These are phyloP conservation scores for Hemiscyllium ocellatum DNA, from an alignment of 2,113 vertebrate genomes.

Conservation along the genomic window DNA sequence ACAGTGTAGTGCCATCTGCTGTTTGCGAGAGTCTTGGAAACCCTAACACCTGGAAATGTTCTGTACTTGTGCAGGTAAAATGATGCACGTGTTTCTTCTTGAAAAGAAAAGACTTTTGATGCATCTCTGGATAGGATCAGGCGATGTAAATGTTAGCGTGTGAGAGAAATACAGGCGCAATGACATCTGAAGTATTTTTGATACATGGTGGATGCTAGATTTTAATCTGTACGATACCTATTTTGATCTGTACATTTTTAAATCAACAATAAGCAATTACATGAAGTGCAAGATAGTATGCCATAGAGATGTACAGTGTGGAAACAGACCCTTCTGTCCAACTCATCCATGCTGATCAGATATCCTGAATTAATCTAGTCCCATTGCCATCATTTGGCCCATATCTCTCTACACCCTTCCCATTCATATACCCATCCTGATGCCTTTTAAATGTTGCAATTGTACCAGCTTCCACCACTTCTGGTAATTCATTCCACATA, in stretches of 20 bases:
- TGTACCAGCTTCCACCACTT: too few species aligned
- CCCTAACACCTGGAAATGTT: background rate
- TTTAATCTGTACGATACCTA: background rate
- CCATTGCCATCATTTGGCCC: too few species aligned
- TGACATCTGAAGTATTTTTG: background rate
- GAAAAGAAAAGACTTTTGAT: background rate
- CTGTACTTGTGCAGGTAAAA: background rate
- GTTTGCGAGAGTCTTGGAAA: background rate
- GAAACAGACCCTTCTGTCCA: too few species aligned
- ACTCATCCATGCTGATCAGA: too few species aligned
- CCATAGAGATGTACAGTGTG: too few species aligned
- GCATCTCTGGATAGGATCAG: background rate
- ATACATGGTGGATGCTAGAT: background rate
- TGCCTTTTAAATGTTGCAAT: too few species aligned
- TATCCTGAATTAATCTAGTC: too few species aligned
- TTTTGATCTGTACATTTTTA: background rate
- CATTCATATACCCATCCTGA: too few species aligned
- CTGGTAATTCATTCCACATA: too few species aligned
- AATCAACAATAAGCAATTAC: background rate
- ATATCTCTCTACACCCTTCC: too few species aligned
- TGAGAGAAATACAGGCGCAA: background rate
- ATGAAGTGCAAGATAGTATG: background rate
- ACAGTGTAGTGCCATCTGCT: background rate
- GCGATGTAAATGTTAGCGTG: too few species aligned
- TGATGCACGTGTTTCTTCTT: background rate